phyloP scores from a whole-genome alignment of 1,140 invertebrate genomes.

The Papilio xuthus region DNA sequence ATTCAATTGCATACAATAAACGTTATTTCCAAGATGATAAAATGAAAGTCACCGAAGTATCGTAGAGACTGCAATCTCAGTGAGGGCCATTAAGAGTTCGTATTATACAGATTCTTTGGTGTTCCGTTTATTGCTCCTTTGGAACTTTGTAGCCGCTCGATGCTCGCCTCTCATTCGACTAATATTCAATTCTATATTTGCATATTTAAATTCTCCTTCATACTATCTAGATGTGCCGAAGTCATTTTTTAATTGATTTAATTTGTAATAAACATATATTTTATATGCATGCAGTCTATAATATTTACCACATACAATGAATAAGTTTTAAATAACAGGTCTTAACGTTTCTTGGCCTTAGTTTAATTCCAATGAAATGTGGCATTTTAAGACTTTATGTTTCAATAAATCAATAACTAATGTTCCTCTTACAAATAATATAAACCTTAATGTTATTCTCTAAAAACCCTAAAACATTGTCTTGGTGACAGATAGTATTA shows the following conservation, averaged over 20 bases:
- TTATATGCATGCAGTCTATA: too few relatives aligned
- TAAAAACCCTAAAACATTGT: neutral
- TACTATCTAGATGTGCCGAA: neutral
- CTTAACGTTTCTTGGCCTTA: too few relatives aligned
- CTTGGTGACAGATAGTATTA: neutral
- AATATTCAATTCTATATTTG: neutral
- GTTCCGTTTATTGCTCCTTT: constrained; percentile 22
- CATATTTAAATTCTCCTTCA: neutral
- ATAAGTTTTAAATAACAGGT: too few relatives aligned
- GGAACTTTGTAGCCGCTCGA: constrained; percentile 27
- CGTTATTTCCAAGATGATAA: constrained; percentile 28
- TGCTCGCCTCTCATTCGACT: neutral
- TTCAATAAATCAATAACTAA: too few relatives aligned
- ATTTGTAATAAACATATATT: too few relatives aligned
- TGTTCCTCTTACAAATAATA: too few relatives aligned
- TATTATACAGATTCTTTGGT: constrained; percentile 17
- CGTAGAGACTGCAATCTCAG: constrained; percentile 28
- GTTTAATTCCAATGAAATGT: too few relatives aligned
- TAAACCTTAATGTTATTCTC: neutral
- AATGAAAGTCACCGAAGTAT: constrained; percentile 34
- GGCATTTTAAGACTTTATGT: too few relatives aligned
- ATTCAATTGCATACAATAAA: constrained; percentile 37
- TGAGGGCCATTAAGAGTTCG: constrained; percentile 27
- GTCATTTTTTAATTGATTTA: neutral
- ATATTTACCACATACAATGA: too few relatives aligned